Percentiles rank a stretch among this genome's conserved stretches.
phyloP scores from a whole-genome alignment of 2,113 vertebrate species.

The Sarotherodon lohbergeri region DNA sequence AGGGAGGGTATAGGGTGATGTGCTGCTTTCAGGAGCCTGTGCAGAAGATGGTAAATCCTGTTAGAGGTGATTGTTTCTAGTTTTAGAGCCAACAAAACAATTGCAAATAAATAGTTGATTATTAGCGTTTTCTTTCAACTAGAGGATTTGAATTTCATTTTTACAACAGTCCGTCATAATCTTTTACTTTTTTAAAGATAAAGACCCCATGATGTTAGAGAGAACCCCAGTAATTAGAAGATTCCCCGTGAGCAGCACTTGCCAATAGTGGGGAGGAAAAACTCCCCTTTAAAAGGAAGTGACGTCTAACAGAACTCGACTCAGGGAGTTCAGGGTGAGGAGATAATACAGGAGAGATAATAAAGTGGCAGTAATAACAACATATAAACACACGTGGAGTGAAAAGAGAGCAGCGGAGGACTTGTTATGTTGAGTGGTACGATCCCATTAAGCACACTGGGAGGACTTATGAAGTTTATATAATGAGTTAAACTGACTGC shows the following conservation, averaged over 20 bases:
- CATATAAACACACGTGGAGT: neutral
- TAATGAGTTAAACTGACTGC: neutral
- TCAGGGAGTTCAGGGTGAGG: neutral
- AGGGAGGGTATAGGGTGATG: neutral
- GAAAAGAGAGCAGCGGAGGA: neutral
- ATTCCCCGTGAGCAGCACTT: neutral
- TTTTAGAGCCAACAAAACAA: neutral
- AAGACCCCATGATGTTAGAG: neutral
- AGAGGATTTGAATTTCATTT: neutral
- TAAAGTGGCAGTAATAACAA: accelerated
- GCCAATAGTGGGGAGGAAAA: neutral
- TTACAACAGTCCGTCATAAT: neutral
- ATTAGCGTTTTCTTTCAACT: neutral
- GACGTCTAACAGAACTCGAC: neutral
- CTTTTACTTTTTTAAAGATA: neutral
- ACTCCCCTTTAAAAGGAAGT: neutral
- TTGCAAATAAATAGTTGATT: neutral
- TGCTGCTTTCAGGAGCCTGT: conserved; percentile 34
- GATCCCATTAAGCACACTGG: neutral
- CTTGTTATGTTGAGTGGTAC: accelerated
- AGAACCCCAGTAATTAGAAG: accelerated
- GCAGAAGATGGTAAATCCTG: neutral
- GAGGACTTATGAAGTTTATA: neutral
- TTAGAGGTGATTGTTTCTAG: neutral
- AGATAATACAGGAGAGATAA: neutral